Percentiles rank a stretch among this genome's conserved stretches.
Evolutionary conservation across 2,888 invertebrate species (phyloP).

Genomic region (Phanerotoma sp.): DNA sequence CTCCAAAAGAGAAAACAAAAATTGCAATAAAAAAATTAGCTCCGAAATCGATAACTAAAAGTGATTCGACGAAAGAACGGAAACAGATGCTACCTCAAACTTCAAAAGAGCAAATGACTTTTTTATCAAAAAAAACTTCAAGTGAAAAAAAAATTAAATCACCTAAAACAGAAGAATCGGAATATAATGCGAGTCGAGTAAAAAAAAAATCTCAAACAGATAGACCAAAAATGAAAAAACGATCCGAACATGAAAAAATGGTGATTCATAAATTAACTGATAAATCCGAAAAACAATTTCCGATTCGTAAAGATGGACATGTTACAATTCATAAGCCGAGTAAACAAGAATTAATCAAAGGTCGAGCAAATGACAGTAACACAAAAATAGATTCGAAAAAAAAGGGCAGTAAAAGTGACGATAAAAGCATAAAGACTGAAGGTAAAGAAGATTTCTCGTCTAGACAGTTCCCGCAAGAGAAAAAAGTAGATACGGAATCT

Average conservation of each 20-base stretch:
- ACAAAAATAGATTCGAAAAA: constrained; percentile 17
- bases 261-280: not conserved
- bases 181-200: not conserved
- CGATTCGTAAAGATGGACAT: not conserved
- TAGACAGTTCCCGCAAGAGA: not conserved
- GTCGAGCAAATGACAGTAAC: too few species aligned
- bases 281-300: not conserved
- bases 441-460: constrained; percentile 13
- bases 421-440: constrained; percentile 12
- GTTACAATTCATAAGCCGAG: too few species aligned
- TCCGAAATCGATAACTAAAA: too few species aligned
- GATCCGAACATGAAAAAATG: constrained; percentile 1
- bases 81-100: too few species aligned
- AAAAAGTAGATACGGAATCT: not conserved
- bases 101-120: too few species aligned
- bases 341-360: too few species aligned
- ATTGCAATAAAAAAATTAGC: too few species aligned
- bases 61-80: too few species aligned
- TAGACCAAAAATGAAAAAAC: not conserved
- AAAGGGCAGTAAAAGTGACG: constrained; percentile 9
- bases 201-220: not conserved
- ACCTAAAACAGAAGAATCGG: not conserved
- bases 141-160: too few species aligned
- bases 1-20: too few species aligned
- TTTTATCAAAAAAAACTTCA: too few species aligned